Conservation (phyloP, 1,140 invertebrate genomes). For the Trichonephila inaurata region DNA sequence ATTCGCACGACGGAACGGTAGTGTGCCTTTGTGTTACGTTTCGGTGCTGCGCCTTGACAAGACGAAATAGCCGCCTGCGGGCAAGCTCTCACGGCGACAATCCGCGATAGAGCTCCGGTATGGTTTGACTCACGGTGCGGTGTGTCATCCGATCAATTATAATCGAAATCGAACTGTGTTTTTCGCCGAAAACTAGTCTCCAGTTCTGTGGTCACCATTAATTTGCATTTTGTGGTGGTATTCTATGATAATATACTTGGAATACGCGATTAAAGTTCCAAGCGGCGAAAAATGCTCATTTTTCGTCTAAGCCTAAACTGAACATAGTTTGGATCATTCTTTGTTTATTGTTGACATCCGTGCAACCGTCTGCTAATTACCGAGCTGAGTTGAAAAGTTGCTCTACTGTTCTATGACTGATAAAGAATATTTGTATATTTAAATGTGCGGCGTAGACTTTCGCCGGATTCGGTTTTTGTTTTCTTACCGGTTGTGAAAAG, state of each 20-base stretch:
- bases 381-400: slow-evolving; percentile 19
- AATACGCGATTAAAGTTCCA: not conserved
- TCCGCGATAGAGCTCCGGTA: slow-evolving; percentile 36
- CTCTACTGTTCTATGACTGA: not conserved
- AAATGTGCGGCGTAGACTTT: not conserved
- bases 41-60: slow-evolving; percentile 55
- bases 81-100: slow-evolving; percentile 30
- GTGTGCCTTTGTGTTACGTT: not conserved
- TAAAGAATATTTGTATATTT: not conserved
- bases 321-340: not conserved
- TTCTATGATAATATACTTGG: not conserved
- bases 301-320: not conserved
- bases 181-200: not conserved
- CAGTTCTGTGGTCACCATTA: not conserved
- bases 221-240: not conserved
- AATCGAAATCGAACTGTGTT: not conserved
- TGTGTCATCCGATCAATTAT: slow-evolving; percentile 13
- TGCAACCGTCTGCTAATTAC: slow-evolving; percentile 47
- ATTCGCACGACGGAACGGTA: not conserved
- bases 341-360: slow-evolving; percentile 52
- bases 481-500: not conserved
- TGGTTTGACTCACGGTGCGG: slow-evolving; percentile 36
- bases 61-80: slow-evolving; percentile 59
- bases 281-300: not conserved
- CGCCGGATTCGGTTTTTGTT: not conserved